These are phyloP conservation scores for Trachelus stipa DNA, from an alignment of 2,888 invertebrate species.

Conservation along the genomic window DNA sequence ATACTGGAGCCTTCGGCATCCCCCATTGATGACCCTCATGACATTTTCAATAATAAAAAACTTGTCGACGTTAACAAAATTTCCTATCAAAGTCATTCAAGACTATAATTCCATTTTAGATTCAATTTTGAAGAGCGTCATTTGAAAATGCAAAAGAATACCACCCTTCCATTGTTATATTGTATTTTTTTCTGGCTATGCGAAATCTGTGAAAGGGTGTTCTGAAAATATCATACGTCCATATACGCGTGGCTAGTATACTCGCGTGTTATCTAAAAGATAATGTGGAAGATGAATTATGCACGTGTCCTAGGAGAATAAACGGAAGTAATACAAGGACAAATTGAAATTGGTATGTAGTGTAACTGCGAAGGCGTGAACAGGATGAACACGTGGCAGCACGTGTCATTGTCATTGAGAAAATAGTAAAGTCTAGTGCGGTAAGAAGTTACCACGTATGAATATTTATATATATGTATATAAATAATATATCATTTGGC, in stretches of 20 bases:
- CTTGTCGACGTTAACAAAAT: background rate
- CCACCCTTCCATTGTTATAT: background rate
- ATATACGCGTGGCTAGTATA: background rate
- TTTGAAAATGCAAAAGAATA: background rate
- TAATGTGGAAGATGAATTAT: background rate
- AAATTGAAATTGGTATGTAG: background rate
- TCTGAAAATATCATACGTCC: background rate
- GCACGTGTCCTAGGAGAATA: background rate
- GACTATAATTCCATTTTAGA: background rate
- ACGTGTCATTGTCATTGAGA: constrained; percentile 27
- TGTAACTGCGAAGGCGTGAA: background rate
- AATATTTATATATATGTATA: background rate
- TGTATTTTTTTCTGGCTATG: background rate
- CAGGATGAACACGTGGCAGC: constrained; percentile 32
- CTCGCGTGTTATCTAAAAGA: background rate
- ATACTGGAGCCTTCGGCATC: constrained; percentile 31
- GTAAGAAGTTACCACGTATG: background rate
- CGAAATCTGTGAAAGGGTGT: background rate
- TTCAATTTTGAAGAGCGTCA: background rate
- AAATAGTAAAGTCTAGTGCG: background rate
- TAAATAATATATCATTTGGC: background rate
- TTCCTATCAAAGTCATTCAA: background rate
- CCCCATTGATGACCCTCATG: background rate
- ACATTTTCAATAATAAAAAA: background rate
- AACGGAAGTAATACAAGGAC: background rate